Percentiles rank a stretch among this genome's conserved stretches.
phyloP scores from a whole-genome alignment of 2,888 invertebrate species.

The Zygothrica quintamaculata region DNA sequence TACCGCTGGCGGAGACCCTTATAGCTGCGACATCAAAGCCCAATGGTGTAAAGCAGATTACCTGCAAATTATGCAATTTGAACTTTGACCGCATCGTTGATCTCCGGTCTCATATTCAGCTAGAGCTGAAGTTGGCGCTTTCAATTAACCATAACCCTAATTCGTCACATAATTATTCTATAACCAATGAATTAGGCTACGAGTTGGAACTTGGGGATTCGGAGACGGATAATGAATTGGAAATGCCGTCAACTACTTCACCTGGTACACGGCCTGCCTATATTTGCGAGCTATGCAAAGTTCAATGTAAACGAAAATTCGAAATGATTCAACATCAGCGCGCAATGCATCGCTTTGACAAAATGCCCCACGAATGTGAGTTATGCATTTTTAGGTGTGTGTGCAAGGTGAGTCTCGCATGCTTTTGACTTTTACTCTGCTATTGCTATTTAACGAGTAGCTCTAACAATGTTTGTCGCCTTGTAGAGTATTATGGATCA shows the following conservation, averaged over 20 bases:
- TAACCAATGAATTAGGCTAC: slow-evolving; percentile 81
- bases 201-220: slow-evolving; percentile 83
- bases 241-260: slow-evolving; percentile 8
- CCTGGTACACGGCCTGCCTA: slow-evolving; percentile 50
- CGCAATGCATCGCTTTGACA: slow-evolving; percentile 84
- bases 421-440: too few relatives aligned
- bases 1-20: slow-evolving; percentile 72
- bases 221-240: slow-evolving; percentile 82
- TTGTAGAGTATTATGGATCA: slow-evolving; percentile 86
- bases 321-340: slow-evolving; percentile 82
- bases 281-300: slow-evolving; percentile 78
- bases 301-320: slow-evolving; percentile 80
- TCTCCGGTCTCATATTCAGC: slow-evolving; percentile 72
- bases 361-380: slow-evolving; percentile 86
- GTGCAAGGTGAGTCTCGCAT: slow-evolving; percentile 68
- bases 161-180: slow-evolving; percentile 79
- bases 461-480: neutral
- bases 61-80: slow-evolving; percentile 77
- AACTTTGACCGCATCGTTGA: slow-evolving; percentile 70
- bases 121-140: slow-evolving; percentile 60
- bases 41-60: slow-evolving; percentile 76
- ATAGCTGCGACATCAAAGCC: slow-evolving; percentile 75
- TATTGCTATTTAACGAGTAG: too few relatives aligned
- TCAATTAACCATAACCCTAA: slow-evolving; percentile 60
- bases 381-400: slow-evolving; percentile 86